phyloP scores from a whole-genome alignment of 1,140 invertebrate species.

The Cyclargus thomasi region DNA sequence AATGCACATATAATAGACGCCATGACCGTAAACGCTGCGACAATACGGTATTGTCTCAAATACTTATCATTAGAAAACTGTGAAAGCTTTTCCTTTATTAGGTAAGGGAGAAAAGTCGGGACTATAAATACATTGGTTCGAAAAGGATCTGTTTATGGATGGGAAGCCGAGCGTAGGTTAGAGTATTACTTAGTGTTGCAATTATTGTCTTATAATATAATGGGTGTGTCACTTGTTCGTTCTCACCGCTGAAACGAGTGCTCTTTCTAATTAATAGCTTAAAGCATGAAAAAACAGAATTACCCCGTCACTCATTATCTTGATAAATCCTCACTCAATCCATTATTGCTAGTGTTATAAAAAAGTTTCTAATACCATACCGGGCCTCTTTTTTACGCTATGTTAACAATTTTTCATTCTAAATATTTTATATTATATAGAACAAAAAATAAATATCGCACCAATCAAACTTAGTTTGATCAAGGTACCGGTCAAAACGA shows the following conservation, averaged over 20 bases:
- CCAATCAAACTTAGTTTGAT: too few species aligned
- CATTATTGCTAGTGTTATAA: neutral
- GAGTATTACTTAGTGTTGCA: neutral
- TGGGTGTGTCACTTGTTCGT: constrained; percentile 3
- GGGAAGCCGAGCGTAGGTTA: neutral
- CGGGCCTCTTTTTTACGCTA: neutral
- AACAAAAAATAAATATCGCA: too few species aligned
- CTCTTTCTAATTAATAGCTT: constrained; percentile 12
- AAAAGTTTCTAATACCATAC: neutral
- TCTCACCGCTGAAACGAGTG: constrained; percentile 10
- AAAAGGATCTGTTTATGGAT: constrained; percentile 10
- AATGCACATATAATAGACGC: constrained; percentile 27
- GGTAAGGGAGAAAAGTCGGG: constrained; percentile 5
- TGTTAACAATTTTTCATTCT: too few species aligned
- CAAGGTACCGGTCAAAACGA: too few species aligned
- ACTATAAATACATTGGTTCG: constrained; percentile 7
- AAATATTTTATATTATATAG: too few species aligned
- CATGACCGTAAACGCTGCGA: constrained; percentile 25
- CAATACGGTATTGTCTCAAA: constrained; percentile 27
- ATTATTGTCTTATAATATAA: neutral
- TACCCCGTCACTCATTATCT: constrained; percentile 1
- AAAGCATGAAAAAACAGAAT: neutral
- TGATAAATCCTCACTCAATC: neutral
- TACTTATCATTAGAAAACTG: constrained; percentile 29
- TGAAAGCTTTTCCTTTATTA: constrained; percentile 24